Conservation (phyloP, 2,113 vertebrate genomes). For the Cinclus cinclus region DNA sequence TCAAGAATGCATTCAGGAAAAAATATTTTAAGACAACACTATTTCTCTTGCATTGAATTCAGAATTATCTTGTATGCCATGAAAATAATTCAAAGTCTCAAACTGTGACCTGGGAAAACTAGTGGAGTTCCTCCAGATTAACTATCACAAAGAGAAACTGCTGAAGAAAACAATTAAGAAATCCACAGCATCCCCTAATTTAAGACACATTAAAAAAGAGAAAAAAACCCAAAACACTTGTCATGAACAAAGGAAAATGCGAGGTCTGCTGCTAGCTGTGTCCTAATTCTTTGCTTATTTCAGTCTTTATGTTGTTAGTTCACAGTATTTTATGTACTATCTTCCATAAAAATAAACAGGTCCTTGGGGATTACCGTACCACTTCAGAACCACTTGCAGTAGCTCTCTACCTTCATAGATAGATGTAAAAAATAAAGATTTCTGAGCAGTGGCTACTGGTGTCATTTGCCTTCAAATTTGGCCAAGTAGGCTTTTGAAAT, state of each 20-base stretch:
- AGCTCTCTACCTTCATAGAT: not conserved
- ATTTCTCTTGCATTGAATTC: not conserved
- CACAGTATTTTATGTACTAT: not conserved
- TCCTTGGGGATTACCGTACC: not conserved
- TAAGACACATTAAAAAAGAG: not conserved
- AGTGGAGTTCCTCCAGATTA: not conserved
- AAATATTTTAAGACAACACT: not conserved
- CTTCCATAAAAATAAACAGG: not conserved
- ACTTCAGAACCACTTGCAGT: not conserved
- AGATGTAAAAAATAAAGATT: not conserved
- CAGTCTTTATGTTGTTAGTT: not conserved
- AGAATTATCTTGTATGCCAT: not conserved
- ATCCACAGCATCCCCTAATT: not conserved
- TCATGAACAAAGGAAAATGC: not conserved
- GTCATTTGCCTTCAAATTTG: not conserved
- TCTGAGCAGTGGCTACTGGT: not conserved
- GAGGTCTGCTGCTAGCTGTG: not conserved
- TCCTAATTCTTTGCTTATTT: not conserved
- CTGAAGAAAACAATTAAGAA: slow-evolving; percentile 8
- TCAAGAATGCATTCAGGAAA: not conserved
- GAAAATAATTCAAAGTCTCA: not conserved
- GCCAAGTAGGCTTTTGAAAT: not conserved
- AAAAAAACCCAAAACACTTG: not conserved
- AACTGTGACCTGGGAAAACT: not conserved
- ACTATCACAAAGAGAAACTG: not conserved